phyloP scores from a whole-genome alignment of 2,113 vertebrate species.

The Gulo gulo region DNA sequence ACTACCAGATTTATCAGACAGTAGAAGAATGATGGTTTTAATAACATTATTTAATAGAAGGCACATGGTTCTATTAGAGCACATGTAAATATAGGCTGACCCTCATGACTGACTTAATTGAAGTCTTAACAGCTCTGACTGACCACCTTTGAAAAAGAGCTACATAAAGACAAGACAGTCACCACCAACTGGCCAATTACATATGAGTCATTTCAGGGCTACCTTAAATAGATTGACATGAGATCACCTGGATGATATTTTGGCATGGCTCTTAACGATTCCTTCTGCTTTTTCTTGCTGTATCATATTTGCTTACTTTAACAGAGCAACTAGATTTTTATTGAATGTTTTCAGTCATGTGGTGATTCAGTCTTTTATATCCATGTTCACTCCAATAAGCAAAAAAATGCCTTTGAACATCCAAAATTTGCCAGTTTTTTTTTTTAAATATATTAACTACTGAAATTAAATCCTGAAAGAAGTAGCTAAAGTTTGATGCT shows the following conservation, averaged over 20 bases:
- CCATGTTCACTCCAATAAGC: neutral
- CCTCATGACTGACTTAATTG: neutral
- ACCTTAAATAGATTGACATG: neutral
- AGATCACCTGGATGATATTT: neutral
- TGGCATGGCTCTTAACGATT: neutral
- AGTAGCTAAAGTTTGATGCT: neutral
- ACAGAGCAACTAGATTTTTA: neutral
- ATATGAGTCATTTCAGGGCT: neutral
- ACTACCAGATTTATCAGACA: neutral
- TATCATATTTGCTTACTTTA: neutral
- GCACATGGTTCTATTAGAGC: neutral
- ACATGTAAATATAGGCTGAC: neutral
- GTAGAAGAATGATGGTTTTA: neutral
- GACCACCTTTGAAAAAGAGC: neutral
- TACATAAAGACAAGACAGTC: neutral
- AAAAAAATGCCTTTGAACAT: neutral
- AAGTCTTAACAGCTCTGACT: constrained; percentile 21
- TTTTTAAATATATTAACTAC: neutral
- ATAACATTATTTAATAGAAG: constrained; percentile 15
- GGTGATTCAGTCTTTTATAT: neutral
- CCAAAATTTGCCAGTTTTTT: neutral
- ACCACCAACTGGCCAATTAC: neutral
- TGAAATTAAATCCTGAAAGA: neutral
- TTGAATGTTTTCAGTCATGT: neutral
- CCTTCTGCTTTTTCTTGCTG: neutral